Evolutionary conservation across 2,113 vertebrate genomes (phyloP).

Genomic region (Gymnarchus niloticus): DNA sequence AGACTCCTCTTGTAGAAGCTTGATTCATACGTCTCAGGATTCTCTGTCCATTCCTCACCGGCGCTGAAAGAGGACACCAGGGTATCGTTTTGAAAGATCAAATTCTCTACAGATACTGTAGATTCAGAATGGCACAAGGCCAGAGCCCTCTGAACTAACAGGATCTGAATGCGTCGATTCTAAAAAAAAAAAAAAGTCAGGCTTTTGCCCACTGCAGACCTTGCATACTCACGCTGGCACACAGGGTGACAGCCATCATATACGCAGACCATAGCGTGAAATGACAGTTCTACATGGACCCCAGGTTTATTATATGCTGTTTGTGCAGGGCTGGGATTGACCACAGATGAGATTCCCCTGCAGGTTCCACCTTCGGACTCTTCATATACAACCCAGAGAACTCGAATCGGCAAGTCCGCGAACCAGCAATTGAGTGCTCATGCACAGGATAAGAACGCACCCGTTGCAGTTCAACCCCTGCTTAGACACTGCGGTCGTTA

Average conservation of each 20-base stretch:
- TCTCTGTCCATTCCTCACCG: constrained; percentile 80
- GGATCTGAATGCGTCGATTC: neutral
- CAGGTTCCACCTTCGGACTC: neutral
- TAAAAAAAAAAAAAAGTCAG: too few relatives aligned
- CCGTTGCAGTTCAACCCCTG: neutral
- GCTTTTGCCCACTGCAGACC: neutral
- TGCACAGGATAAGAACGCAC: neutral
- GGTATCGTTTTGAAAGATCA: neutral
- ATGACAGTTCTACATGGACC: neutral
- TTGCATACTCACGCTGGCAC: neutral
- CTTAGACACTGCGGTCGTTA: neutral
- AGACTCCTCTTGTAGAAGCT: constrained; percentile 93
- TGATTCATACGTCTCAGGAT: constrained; percentile 86
- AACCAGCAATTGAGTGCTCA: too few relatives aligned
- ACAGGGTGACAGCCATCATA: too few relatives aligned
- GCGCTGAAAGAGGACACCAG: constrained; percentile 43
- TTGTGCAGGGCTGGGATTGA: neutral
- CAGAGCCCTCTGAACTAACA: neutral
- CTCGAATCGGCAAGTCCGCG: neutral
- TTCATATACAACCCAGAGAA: neutral
- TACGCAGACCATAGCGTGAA: too few relatives aligned
- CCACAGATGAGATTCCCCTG: neutral
- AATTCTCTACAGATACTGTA: neutral
- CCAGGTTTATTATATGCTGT: neutral
- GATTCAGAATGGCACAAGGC: neutral